Evolutionary conservation across 2,113 vertebrate species (phyloP), one percentile per base, ranked within the genome.

Genomic region (Phylloscopus whistleri): DNA sequence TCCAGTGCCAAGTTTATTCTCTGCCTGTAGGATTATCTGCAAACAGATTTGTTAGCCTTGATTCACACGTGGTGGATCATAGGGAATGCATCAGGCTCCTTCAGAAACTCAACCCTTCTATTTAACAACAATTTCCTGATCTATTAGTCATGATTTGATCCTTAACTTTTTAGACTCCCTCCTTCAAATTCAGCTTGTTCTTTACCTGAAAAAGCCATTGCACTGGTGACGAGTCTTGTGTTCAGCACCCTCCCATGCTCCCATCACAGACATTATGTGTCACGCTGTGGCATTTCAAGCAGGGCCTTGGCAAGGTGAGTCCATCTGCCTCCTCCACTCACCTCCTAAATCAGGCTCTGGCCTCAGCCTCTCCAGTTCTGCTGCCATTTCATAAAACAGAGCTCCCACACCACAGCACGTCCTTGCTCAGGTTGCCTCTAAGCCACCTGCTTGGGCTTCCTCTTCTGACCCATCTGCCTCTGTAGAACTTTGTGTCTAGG

Each of bases 231-330:
- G 3, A 51, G 37, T 11, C 24, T 27, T 30, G 43, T 1, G 0
- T 23, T 59, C 48, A 48, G 19, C 33, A 48, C n/a, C 13, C 35
- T 63, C 26, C 70, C 74, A 1, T 7, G 21, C 4, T 76, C 53
- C 70, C 46, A n/a, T 3, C 35, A 7, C 31, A 72, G 62, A 27
- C 9, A 21, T 26, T 13, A 0, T 0, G 0, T 24, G 41, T n/a
- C 53, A 46, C 49, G n/a, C 26, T 18, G 9, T 0, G 0, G 37
- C 0, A 0, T 14, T 52, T n/a, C 27, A 28, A 44, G 58, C 58
- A 28, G 35, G 53, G 68, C 14, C 37, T 49, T 58, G 51, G 41
- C 20, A 46, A 46, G 18, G 3, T 16, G 4, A 58, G 12, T 17
- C 63, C 55, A 19, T 37, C 15, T 12, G 17, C 52, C 9, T 31